phyloP scores from a whole-genome alignment of 2,113 vertebrate species.

The Odontesthes bonariensis region DNA sequence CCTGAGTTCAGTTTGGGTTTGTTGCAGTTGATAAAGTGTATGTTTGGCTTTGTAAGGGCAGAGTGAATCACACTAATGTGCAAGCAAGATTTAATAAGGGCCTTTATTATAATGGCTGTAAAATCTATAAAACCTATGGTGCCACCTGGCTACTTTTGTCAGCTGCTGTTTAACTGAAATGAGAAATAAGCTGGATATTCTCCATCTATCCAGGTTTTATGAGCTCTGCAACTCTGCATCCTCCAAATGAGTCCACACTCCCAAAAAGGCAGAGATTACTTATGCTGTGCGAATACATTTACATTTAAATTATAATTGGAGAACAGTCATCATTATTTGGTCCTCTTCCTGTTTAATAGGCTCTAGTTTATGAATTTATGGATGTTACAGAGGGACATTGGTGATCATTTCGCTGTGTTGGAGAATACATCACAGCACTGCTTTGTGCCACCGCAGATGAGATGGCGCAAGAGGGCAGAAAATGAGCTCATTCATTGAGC shows the following conservation, averaged over 20 bases:
- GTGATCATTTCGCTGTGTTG: conserved; percentile 44
- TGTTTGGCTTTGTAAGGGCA: conserved; percentile 32
- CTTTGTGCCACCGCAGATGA: conserved; percentile 66
- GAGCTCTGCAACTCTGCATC: conserved; percentile 46
- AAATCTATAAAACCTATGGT: conserved; percentile 54
- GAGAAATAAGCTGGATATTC: conserved; percentile 48
- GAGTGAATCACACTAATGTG: conserved; percentile 51
- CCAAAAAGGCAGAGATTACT: conserved; percentile 24
- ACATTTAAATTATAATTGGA: conserved; percentile 48
- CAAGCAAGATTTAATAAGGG: conserved; percentile 62
- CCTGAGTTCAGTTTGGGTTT: conserved; percentile 18
- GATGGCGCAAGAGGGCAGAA: conserved; percentile 62
- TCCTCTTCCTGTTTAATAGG: conserved; percentile 52
- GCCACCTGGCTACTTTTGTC: conserved; percentile 63
- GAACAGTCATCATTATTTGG: conserved; percentile 45
- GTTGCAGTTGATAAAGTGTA: conserved; percentile 37
- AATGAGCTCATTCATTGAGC: conserved; percentile 74
- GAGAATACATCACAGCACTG: conserved; percentile 50
- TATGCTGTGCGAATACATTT: conserved; percentile 32
- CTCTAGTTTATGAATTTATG: conserved; percentile 51
- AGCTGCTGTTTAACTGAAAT: conserved; percentile 43
- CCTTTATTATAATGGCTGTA: conserved; percentile 55
- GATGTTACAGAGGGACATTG: conserved; percentile 24
- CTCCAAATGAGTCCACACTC: conserved; percentile 37
- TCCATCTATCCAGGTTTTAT: conserved; percentile 50